These are phyloP conservation scores for Chloromyia formosa DNA, from an alignment of 2,888 invertebrate genomes.

Conservation along the genomic window DNA sequence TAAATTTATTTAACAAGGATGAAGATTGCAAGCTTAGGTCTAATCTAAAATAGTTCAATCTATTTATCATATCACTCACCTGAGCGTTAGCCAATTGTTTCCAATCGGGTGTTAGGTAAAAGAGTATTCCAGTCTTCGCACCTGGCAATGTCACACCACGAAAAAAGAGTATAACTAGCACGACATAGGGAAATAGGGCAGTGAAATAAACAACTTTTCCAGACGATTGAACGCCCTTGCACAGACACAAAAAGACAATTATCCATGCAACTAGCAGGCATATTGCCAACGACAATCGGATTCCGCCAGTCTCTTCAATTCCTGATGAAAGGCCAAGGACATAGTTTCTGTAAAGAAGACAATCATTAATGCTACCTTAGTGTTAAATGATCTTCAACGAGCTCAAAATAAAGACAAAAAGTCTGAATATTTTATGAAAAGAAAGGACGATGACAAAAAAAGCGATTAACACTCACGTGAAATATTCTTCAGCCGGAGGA, in stretches of 20 bases:
- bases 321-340: conserved; percentile 71
- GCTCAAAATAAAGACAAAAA: too few relatives aligned
- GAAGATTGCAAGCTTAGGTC: not conserved
- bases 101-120: conserved; percentile 83
- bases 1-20: not conserved
- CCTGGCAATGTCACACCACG: conserved; percentile 83
- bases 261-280: conserved; percentile 82
- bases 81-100: conserved; percentile 76
- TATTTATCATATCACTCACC: conserved; percentile 58
- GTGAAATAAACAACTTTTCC: conserved; percentile 84
- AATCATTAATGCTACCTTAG: not conserved
- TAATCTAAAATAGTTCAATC: not conserved
- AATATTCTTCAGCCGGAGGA: conserved; percentile 79
- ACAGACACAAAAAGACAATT: conserved; percentile 79
- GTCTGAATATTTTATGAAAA: not conserved
- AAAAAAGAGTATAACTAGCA: conserved; percentile 78
- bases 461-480: conserved; percentile 68
- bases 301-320: conserved; percentile 75
- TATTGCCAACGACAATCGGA: conserved; percentile 75
- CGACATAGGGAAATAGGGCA: conserved; percentile 79
- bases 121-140: conserved; percentile 78
- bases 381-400: conserved; percentile 15
- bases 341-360: conserved; percentile 25
- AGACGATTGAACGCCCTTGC: conserved; percentile 82
- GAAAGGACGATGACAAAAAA: not conserved